Evolutionary conservation across 2,113 vertebrate species (phyloP), one percentile per base, ranked within the genome.

Genomic region (Coptodon rendalli): DNA sequence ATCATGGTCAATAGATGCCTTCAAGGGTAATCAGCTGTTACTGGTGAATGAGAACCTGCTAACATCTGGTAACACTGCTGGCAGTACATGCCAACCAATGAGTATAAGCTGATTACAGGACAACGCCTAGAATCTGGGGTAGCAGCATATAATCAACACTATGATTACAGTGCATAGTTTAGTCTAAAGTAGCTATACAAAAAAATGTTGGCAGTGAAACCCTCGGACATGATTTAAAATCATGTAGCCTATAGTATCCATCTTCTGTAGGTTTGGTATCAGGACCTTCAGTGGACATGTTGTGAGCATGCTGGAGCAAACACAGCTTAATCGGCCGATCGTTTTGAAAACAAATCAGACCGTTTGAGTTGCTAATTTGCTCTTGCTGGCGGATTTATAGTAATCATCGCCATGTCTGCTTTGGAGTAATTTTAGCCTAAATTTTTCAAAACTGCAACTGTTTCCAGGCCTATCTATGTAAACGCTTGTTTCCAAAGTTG

Each of bases 371-470:
- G 14, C 24, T 83, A 36, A 36, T 61, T 56, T 56, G 11, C 66
- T 38, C 10, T 8, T 9, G 2, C 13, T 27, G 22, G n/a, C 14
- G 24, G n/a, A 34, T 57, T 22, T 27, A 38, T 53, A 89, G 87
- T 52, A 50, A 56, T 81, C 27, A 59, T 85, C 38, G 50, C 73
- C 73, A 82, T 73, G 56, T 85, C 87, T 81, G 76, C 66, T 63
- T 57, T 89, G 78, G 54, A 63, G 79, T 61, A 17, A 59, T 48
- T 78, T 7, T 81, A 43, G 38, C 66, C 7, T 24, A 16, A 36
- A 29, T 81, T 24, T 81, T 88, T 86, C 45, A 87, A 91, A 86
- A 27, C 52, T 7, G 8, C 87, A 93, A 82, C 84, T 89, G 34
- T 81, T 36, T 80, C 86, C 87, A 90, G 82, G 53, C 17, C 38